These are phyloP conservation scores for Paratilapia polleni DNA, from an alignment of 2,113 vertebrate genomes.

Conservation along the genomic window DNA sequence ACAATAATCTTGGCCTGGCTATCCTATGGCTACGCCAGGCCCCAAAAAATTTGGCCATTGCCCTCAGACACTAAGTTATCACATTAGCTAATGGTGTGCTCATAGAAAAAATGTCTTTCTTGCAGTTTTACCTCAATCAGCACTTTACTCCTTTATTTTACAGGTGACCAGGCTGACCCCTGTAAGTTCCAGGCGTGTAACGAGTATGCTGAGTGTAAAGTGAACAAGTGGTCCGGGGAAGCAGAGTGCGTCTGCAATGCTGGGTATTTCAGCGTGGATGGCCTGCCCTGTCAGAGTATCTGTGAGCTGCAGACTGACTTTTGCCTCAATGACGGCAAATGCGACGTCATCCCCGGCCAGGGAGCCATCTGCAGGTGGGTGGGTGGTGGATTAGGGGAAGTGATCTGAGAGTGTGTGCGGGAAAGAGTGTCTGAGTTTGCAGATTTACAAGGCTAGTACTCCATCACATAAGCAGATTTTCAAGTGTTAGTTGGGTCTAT, in stretches of 20 bases:
- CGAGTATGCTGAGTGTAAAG: constrained; percentile 91
- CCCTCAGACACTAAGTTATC: not conserved
- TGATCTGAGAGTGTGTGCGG: constrained; percentile 1
- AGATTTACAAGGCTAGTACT: not conserved
- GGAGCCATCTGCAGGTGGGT: constrained; percentile 96
- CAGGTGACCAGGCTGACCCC: constrained; percentile 92
- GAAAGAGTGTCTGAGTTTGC: constrained; percentile 23
- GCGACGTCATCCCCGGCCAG: constrained; percentile 93
- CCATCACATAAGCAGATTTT: constrained; percentile 21
- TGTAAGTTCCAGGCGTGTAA: constrained; percentile 99
- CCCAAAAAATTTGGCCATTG: not conserved
- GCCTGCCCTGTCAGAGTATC: constrained; percentile 92
- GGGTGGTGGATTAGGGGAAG: constrained; percentile 23
- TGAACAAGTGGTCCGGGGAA: constrained; percentile 92
- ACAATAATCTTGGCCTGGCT: not conserved
- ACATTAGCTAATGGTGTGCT: not conserved
- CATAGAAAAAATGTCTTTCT: not conserved
- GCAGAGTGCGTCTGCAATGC: constrained; percentile 92
- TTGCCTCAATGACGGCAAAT: constrained; percentile 96
- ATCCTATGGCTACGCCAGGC: not conserved
- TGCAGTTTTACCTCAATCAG: not conserved
- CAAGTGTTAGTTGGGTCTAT: not conserved
- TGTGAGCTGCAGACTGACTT: constrained; percentile 92
- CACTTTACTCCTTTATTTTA: not conserved
- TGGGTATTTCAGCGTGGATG: constrained; percentile 92